Percentiles rank a stretch among this genome's conserved stretches.
These are phyloP conservation scores for Acanthornis magna DNA, from an alignment of 2,797 vertebrate species.

Conservation along the genomic window DNA sequence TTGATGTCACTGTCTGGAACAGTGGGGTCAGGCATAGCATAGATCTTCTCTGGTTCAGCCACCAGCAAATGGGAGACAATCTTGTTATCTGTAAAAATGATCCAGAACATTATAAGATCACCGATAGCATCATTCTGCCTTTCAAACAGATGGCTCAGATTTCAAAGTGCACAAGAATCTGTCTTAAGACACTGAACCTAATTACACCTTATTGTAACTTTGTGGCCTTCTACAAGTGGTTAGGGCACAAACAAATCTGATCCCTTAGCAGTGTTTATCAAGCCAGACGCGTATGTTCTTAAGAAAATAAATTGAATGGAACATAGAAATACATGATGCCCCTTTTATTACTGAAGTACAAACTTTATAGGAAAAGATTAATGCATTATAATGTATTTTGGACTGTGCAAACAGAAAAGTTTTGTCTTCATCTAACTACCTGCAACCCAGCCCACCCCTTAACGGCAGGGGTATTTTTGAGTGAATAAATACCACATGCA, in stretches of 20 bases:
- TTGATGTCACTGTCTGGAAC: conserved; percentile 99
- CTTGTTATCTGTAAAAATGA: conserved; percentile 98
- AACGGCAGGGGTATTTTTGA: background rate
- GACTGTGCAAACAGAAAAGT: background rate
- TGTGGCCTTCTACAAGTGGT: background rate
- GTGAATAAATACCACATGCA: background rate
- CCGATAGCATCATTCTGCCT: conserved; percentile 7
- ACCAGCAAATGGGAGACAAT: conserved; percentile 99
- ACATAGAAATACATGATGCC: background rate
- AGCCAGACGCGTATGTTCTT: background rate
- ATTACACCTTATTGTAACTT: background rate
- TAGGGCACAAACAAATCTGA: background rate
- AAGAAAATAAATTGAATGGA: background rate
- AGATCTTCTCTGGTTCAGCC: conserved; percentile 99
- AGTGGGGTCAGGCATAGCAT: conserved; percentile 98
- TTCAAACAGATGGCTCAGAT: conserved; percentile 1
- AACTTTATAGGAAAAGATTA: background rate
- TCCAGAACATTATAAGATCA: conserved; percentile 69
- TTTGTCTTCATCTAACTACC: background rate
- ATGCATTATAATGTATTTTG: background rate
- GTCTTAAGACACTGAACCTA: background rate
- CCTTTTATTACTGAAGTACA: background rate
- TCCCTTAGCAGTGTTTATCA: background rate
- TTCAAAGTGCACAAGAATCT: background rate
- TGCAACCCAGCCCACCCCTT: background rate